Base-by-base conservation (phyloP, 2,113 vertebrate genomes). In the Myxocyprinus asiaticus region DNA sequence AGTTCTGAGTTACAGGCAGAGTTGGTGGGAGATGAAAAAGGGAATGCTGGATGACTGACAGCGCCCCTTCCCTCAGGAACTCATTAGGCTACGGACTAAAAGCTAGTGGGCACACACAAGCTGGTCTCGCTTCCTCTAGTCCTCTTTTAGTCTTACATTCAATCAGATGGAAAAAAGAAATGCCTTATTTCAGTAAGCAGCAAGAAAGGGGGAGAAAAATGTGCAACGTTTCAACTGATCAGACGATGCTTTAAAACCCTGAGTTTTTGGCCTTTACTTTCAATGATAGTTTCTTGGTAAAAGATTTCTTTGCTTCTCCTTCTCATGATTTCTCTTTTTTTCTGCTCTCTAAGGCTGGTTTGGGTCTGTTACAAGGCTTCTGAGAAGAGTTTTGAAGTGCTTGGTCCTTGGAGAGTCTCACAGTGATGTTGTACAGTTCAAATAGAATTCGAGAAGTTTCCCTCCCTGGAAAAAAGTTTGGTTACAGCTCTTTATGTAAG, bases 31-130 rank as follows among this genome's bases (percentile, higher is more conserved):
- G 69, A 82, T 67, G 77, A 66, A 75, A 76, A 81, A 67, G 76
- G 79, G 53, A 76, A 56, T 10, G 8, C 61, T 62, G 67, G 75
- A 78, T 92, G 91, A 94, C 90, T 93, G 93, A 94, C 92, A 92
- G 91, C 65, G 85, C 63, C 87, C 86, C 78, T 81, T 93, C 93
- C 92, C 93, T 89, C 81, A 93, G 93, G 93, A 94, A 87, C 93
- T 94, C 93, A 94, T 94, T 94, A 94, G 92, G 89, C 89, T 91
- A 83, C 86, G 85, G 91, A 93, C 91, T 92, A 92, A 93, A 92
- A 93, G 91, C 93, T 93, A 86, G 88, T 93, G 93, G 91, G 92
- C 89, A 92, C 86, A 33, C 22, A 90, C 87, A 88, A 79, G 88
- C 91, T 88, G 89, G 88, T 80, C 78, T 91, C 85, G 68, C 85